Conservation (phyloP, 2,113 vertebrate species). For the Glaucomys volans region DNA sequence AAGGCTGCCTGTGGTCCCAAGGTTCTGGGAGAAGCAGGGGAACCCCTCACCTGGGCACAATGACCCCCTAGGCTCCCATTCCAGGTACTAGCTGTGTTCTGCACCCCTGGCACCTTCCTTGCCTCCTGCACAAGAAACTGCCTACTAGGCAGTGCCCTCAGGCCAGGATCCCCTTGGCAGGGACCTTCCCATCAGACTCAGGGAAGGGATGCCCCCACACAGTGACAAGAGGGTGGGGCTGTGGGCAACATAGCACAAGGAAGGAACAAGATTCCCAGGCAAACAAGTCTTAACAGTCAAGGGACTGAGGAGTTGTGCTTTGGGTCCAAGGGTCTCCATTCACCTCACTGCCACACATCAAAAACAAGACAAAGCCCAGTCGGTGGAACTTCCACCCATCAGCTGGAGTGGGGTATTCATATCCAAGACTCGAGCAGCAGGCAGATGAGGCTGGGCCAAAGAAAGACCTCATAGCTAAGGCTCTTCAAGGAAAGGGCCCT, state of each 20-base stretch:
- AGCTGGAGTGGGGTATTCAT: not conserved
- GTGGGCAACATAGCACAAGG: not conserved
- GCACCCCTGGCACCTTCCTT: conserved; percentile 71
- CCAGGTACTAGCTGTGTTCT: conserved; percentile 80
- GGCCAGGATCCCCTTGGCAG: conserved; percentile 71
- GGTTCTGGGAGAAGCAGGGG: conserved; percentile 66
- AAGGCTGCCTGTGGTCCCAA: conserved; percentile 65
- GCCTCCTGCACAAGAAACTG: conserved; percentile 77
- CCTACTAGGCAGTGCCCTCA: conserved; percentile 71
- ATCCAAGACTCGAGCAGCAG: not conserved
- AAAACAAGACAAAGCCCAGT: conserved; percentile 47
- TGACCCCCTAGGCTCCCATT: conserved; percentile 66
- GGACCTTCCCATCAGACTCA: conserved; percentile 75
- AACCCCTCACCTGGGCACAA: conserved; percentile 73
- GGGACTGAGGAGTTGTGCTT: conserved; percentile 3
- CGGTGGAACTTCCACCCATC: not conserved
- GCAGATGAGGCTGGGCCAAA: not conserved
- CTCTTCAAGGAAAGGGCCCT: not conserved
- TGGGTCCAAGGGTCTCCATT: not conserved
- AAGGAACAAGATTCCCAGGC: conserved; percentile 13
- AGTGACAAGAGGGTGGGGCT: conserved; percentile 26
- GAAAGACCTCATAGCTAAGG: not conserved
- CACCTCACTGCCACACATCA: conserved; percentile 64
- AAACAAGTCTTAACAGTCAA: not conserved
- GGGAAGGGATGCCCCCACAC: conserved; percentile 68